These are phyloP conservation scores for Coenonympha arcania DNA, from an alignment of 2,888 invertebrate genomes.

Conservation along the genomic window DNA sequence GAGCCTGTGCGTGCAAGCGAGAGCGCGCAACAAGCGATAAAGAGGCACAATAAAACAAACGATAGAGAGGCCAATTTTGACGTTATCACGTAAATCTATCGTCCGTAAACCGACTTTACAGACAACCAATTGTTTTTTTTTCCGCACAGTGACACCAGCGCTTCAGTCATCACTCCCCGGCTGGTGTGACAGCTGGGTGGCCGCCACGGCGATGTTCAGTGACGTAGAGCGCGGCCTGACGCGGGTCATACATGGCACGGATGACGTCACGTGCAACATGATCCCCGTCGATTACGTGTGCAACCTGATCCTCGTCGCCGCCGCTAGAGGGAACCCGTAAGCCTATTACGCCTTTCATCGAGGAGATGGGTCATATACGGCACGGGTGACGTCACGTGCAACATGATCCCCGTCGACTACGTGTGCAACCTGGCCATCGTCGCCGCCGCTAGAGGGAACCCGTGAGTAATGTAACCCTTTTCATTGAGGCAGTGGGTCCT, in stretches of 20 bases:
- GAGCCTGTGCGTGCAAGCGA: too few species aligned
- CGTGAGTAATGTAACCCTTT: too few species aligned
- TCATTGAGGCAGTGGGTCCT: too few species aligned
- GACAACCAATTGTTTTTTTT: too few species aligned
- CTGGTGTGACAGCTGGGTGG: conserved; percentile 95
- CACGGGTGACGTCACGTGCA: too few species aligned
- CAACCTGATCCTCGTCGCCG: conserved; percentile 83
- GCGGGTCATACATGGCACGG: conserved; percentile 82
- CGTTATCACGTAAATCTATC: too few species aligned
- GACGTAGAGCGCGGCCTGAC: conserved; percentile 77
- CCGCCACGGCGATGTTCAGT: conserved; percentile 80
- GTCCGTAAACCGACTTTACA: too few species aligned
- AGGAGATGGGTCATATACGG: too few species aligned
- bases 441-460: conserved; percentile 45
- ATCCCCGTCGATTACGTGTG: conserved; percentile 89
- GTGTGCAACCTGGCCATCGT: conserved; percentile 87
- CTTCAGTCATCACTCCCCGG: conserved; percentile 81
- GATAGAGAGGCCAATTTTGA: too few species aligned
- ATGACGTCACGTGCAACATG: conserved; percentile 80
- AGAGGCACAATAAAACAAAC: too few species aligned
- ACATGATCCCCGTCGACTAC: conserved; percentile 88
- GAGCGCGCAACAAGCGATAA: too few species aligned
- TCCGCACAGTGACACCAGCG: conserved; percentile 73
- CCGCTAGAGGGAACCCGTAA: conserved; percentile 20
- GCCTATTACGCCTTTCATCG: too few species aligned